These are phyloP conservation scores for Patella depressa DNA, from an alignment of 2,888 invertebrate species.

Conservation along the genomic window DNA sequence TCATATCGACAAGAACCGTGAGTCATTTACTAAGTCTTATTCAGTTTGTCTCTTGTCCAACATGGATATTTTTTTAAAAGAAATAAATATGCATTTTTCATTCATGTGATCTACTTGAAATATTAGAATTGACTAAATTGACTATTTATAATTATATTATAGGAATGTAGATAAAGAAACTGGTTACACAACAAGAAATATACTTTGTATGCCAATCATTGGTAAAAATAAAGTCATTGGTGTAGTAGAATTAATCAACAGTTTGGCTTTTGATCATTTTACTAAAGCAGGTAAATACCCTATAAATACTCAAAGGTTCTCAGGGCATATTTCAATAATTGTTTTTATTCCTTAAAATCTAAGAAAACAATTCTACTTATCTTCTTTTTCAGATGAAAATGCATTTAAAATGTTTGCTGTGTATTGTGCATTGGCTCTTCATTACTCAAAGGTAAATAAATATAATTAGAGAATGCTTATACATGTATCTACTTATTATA, in stretches of 20 bases:
- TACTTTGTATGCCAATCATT: constrained; percentile 62
- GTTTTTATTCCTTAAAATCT: not conserved
- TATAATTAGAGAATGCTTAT: no score
- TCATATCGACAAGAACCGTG: no score
- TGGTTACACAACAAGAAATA: constrained; percentile 54
- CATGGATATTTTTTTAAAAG: no score
- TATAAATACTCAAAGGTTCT: no score
- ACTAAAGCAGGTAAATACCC: constrained; percentile 39
- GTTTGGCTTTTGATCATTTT: constrained; percentile 46
- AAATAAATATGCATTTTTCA: not conserved
- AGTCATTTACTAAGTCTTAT: no score
- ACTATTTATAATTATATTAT: not conserved
- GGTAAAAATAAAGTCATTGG: constrained; percentile 51
- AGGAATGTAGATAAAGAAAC: constrained; percentile 54
- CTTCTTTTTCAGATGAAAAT: constrained; percentile 42
- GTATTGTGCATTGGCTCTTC: constrained; percentile 59
- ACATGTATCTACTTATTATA: no score
- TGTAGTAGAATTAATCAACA: constrained; percentile 61
- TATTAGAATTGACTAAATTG: no score
- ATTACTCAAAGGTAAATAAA: constrained; percentile 49
- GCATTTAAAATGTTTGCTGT: constrained; percentile 59
- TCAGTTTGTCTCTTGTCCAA: no score
- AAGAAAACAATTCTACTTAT: not conserved
- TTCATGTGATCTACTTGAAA: not conserved
- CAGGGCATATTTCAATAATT: no score